Conservation (phyloP, 2,113 vertebrate species). For the Cnemophilus loriae region DNA sequence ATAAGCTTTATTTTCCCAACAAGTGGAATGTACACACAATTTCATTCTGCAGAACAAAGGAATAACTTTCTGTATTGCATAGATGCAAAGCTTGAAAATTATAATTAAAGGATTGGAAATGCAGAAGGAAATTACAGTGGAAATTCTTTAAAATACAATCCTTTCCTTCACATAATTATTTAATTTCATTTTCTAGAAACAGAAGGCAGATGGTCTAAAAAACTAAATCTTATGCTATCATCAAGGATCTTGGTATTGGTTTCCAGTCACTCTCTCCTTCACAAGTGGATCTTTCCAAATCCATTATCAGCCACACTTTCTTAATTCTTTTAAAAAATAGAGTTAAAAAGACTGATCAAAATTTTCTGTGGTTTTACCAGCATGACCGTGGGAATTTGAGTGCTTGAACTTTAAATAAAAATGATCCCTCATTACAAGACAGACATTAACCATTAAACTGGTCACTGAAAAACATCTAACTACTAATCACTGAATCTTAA, state of each 20-base stretch:
- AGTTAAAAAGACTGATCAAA: neutral
- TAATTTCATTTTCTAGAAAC: constrained; percentile 46
- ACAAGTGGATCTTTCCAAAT: constrained; percentile 33
- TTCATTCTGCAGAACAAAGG: constrained; percentile 45
- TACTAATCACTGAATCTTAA: neutral
- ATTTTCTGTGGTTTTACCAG: neutral
- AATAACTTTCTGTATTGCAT: constrained; percentile 36
- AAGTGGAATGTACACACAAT: constrained; percentile 27
- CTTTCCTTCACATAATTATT: constrained; percentile 54
- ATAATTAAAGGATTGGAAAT: constrained; percentile 60
- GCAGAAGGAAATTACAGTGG: constrained; percentile 53
- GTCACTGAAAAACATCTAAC: neutral
- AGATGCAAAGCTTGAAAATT: constrained; percentile 25
- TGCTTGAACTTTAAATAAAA: neutral
- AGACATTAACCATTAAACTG: neutral
- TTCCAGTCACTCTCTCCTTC: neutral
- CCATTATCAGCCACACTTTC: neutral
- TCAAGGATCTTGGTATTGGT: constrained; percentile 18
- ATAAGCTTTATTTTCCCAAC: constrained; percentile 44
- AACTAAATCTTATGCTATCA: neutral
- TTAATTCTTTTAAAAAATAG: neutral
- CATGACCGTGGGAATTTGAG: neutral
- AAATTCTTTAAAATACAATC: constrained; percentile 26
- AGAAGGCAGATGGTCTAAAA: constrained; percentile 37
- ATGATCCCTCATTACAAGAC: neutral